A percentile compares a stretch with the other conserved stretches of the same genome.
These are phyloP conservation scores for Perca flavescens DNA, from an alignment of 2,113 vertebrate genomes.

Conservation along the genomic window DNA sequence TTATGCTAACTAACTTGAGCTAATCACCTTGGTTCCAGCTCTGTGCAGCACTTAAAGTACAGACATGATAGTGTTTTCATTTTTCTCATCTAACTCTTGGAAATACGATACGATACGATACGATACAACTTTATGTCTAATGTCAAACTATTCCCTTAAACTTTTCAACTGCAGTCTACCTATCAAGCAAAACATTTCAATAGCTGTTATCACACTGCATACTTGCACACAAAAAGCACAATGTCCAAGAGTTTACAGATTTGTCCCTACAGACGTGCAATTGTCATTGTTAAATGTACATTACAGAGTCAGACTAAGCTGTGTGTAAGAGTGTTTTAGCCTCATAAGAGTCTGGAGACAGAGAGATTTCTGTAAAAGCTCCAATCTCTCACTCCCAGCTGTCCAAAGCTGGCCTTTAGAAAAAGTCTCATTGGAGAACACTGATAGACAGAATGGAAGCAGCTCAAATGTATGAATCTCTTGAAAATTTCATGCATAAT, in stretches of 20 bases:
- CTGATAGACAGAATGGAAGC: slow-evolving; percentile 50
- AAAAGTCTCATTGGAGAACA: slow-evolving; percentile 51
- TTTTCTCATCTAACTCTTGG: background rate
- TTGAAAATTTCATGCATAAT: slow-evolving; percentile 46
- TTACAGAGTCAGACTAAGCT: slow-evolving; percentile 44
- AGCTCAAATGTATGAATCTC: slow-evolving; percentile 59
- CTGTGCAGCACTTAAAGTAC: background rate
- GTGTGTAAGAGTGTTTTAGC: slow-evolving; percentile 36
- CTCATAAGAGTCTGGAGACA: slow-evolving; percentile 54
- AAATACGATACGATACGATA: no score
- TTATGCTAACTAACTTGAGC: background rate
- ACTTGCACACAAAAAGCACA: background rate
- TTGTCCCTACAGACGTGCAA: slow-evolving; percentile 46
- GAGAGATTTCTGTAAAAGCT: slow-evolving; percentile 70
- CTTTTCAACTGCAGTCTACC: background rate
- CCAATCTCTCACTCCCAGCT: slow-evolving; percentile 72
- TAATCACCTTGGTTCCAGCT: background rate
- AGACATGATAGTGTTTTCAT: background rate
- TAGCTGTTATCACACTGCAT: background rate
- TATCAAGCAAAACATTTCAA: slow-evolving; percentile 11
- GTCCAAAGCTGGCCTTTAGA: slow-evolving; percentile 61
- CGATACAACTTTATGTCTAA: no score
- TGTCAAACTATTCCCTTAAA: background rate
- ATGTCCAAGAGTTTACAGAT: slow-evolving; percentile 20
- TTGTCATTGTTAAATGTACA: slow-evolving; percentile 55